Conservation (phyloP, 2,888 invertebrate genomes). For the Alloplasta piceator region DNA sequence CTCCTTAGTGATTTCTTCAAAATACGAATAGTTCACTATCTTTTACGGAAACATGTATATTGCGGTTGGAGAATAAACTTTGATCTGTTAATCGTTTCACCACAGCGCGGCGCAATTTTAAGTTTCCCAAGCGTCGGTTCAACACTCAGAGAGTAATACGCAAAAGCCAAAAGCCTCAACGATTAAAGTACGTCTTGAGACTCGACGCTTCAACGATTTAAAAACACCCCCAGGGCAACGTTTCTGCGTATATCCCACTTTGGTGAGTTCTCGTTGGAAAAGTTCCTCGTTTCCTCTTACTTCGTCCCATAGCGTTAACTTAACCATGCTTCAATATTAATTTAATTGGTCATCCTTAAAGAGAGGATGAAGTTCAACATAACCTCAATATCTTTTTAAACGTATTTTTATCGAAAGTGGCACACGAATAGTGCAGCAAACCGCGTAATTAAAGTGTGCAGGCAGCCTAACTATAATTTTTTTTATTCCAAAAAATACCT, state of each 20-base stretch:
- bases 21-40: no score
- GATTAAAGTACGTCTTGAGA: conserved; percentile 49
- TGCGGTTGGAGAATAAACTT: conserved; percentile 22
- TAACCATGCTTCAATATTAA: not conserved
- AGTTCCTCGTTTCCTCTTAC: not conserved
- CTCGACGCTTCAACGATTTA: conserved; percentile 40
- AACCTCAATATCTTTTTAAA: no score
- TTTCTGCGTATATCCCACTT: not conserved
- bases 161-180: conserved; percentile 33
- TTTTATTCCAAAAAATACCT: no score
- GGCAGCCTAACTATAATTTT: no score
- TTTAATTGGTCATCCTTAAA: conserved; percentile 4
- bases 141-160: conserved; percentile 45
- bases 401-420: no score
- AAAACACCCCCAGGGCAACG: conserved; percentile 24
- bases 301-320: not conserved
- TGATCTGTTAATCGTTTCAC: conserved; percentile 39
- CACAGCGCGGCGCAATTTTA: conserved; percentile 21
- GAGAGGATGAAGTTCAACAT: not conserved
- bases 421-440: no score
- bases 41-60: no score
- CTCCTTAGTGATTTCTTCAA: no score
- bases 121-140: conserved; percentile 29
- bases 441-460: no score
- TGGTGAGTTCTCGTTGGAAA: not conserved